These are phyloP conservation scores for Fragum whitleyi DNA, from an alignment of 2,888 invertebrate genomes.

Conservation along the genomic window DNA sequence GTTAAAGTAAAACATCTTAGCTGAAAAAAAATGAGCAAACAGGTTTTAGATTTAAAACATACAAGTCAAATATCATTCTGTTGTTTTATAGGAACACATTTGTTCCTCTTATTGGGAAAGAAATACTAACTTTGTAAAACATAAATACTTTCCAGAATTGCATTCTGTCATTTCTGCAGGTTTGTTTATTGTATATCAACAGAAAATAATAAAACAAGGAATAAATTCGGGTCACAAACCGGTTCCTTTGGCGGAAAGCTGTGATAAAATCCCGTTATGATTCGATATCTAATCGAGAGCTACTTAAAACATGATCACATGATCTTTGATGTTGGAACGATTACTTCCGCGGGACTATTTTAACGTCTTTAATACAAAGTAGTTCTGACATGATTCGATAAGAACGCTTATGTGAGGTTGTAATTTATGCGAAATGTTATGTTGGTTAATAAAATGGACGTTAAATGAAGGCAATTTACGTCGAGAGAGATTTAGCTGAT, in stretches of 20 bases:
- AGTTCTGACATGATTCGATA: slow-evolving; percentile 40
- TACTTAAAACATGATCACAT: slow-evolving; percentile 19
- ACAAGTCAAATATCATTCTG: too few species aligned
- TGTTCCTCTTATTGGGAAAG: too few species aligned
- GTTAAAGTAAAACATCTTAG: too few species aligned
- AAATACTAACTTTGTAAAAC: too few species aligned
- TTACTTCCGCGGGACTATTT: slow-evolving; percentile 19
- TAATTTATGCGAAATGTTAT: slow-evolving; percentile 56
- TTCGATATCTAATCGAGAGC: slow-evolving; percentile 22
- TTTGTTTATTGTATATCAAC: slow-evolving; percentile 13
- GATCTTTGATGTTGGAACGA: slow-evolving; percentile 17
- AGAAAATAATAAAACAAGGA: slow-evolving; percentile 16
- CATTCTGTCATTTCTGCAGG: not conserved
- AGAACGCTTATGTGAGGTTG: slow-evolving; percentile 28
- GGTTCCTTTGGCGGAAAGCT: not conserved
- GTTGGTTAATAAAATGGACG: slow-evolving; percentile 39
- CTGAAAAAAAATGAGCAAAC: too few species aligned
- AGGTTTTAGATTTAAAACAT: too few species aligned
- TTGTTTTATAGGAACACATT: too few species aligned
- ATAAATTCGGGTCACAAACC: slow-evolving; percentile 12
- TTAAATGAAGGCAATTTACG: slow-evolving; percentile 41
- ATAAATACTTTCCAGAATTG: not conserved
- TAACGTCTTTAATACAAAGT: slow-evolving; percentile 23
- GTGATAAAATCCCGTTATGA: slow-evolving; percentile 7
- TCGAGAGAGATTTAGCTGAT: slow-evolving; percentile 27